phyloP scores from a whole-genome alignment of 2,113 vertebrate genomes.

The Oxygymnocypris stewartii region DNA sequence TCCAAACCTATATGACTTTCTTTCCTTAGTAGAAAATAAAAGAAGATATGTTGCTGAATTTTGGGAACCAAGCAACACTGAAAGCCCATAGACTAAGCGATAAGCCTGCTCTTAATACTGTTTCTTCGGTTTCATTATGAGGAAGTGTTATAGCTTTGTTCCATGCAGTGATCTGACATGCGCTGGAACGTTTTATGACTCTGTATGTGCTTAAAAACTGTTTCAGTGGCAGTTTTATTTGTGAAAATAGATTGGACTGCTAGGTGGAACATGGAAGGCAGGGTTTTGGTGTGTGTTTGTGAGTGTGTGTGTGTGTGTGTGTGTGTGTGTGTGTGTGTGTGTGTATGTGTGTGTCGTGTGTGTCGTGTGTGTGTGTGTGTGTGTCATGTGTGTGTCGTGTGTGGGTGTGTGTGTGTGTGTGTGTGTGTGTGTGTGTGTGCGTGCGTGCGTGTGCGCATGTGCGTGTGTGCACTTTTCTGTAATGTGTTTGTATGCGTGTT shows the following conservation, averaged over 20 bases:
- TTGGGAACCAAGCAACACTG: neutral
- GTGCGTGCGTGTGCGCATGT: neutral
- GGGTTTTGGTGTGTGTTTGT: neutral
- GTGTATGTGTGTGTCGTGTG: neutral
- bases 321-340: neutral
- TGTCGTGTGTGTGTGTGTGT: neutral
- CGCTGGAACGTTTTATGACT: neutral
- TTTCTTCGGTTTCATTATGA: neutral
- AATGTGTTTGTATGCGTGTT: constrained; percentile 17
- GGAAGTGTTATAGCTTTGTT: neutral
- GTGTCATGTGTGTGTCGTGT: neutral
- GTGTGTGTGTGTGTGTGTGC: neutral
- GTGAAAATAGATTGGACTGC: constrained; percentile 15
- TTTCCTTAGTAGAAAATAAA: neutral
- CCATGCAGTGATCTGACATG: neutral
- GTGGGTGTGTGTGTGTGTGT: neutral
- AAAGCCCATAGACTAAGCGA: neutral
- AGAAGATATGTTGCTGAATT: neutral
- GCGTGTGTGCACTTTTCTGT: neutral
- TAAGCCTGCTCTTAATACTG: constrained; percentile 6
- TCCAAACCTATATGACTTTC: neutral
- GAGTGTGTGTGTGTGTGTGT: neutral
- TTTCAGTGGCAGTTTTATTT: constrained; percentile 26
- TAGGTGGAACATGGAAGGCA: neutral
- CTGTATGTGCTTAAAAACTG: constrained; percentile 25